phyloP scores from a whole-genome alignment of 2,113 vertebrate species.

The Chaenogobius annularis region DNA sequence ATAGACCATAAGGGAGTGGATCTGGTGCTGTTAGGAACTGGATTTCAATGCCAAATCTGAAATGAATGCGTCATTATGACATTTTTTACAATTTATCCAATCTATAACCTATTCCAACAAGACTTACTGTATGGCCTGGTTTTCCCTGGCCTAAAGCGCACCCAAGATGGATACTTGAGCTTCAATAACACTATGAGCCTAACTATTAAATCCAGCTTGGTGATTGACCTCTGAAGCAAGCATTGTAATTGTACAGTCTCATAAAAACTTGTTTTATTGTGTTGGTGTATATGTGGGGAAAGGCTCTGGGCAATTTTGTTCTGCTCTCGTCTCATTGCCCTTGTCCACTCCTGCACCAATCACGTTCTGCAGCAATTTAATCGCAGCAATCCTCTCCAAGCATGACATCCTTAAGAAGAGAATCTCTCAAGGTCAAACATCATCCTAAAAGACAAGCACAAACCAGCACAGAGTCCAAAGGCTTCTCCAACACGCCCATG shows the following conservation, averaged over 20 bases:
- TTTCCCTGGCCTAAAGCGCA: not conserved
- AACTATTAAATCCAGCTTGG: conserved; percentile 40
- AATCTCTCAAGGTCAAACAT: conserved; percentile 57
- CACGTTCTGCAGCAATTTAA: conserved; percentile 36
- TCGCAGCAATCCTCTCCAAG: conserved; percentile 31
- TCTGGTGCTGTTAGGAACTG: not conserved
- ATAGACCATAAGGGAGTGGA: not conserved
- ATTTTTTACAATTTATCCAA: not conserved
- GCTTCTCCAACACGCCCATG: conserved; percentile 43
- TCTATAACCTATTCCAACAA: not conserved
- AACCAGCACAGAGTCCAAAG: conserved; percentile 36
- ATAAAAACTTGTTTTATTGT: conserved; percentile 34
- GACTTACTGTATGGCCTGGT: not conserved
- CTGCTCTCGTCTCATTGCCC: conserved; percentile 24
- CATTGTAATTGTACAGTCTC: conserved; percentile 36
- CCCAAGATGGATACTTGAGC: not conserved
- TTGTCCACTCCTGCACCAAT: conserved; percentile 37
- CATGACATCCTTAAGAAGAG: conserved; percentile 44
- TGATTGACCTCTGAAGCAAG: conserved; percentile 27
- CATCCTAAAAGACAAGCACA: conserved; percentile 12
- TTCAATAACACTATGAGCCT: conserved; percentile 31
- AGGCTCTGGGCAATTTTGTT: conserved; percentile 3
- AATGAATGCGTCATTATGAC: not conserved
- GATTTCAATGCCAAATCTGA: not conserved
- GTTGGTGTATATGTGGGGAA: not conserved